These are phyloP conservation scores for Austrofundulus limnaeus DNA, from an alignment of 2,113 vertebrate genomes.

Conservation along the genomic window DNA sequence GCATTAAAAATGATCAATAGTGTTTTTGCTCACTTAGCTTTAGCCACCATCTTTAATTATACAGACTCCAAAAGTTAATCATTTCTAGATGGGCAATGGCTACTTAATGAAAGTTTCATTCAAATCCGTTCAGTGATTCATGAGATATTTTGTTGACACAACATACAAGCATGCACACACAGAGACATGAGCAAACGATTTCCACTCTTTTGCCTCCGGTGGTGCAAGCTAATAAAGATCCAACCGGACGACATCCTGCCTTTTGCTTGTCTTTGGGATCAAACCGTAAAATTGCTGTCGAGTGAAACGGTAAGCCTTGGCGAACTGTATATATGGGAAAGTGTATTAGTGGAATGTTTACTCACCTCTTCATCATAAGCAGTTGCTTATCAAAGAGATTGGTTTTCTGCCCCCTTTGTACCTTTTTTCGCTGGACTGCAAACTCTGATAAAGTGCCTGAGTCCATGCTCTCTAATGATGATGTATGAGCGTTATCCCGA, in stretches of 20 bases:
- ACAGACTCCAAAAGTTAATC: too few relatives aligned
- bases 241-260: conserved; percentile 48
- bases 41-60: too few relatives aligned
- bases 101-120: too few relatives aligned
- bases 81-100: too few relatives aligned
- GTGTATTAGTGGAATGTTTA: conserved; percentile 39
- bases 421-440: conserved; percentile 48
- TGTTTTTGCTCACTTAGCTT: too few relatives aligned
- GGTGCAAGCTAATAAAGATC: conserved; percentile 16
- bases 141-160: too few relatives aligned
- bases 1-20: too few relatives aligned
- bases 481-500: conserved; percentile 52
- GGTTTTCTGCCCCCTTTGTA: conserved; percentile 52
- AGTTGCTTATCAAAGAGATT: conserved; percentile 55
- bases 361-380: conserved; percentile 63
- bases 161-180: too few relatives aligned
- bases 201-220: too few relatives aligned
- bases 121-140: too few relatives aligned
- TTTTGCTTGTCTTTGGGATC: conserved; percentile 51
- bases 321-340: conserved; percentile 32
- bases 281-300: conserved; percentile 41
- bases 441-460: conserved; percentile 51
- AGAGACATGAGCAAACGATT: too few relatives aligned
- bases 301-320: conserved; percentile 27
- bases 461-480: conserved; percentile 59